Evolutionary conservation across 2,888 invertebrate genomes (phyloP).

Genomic region (Alitta virens): DNA sequence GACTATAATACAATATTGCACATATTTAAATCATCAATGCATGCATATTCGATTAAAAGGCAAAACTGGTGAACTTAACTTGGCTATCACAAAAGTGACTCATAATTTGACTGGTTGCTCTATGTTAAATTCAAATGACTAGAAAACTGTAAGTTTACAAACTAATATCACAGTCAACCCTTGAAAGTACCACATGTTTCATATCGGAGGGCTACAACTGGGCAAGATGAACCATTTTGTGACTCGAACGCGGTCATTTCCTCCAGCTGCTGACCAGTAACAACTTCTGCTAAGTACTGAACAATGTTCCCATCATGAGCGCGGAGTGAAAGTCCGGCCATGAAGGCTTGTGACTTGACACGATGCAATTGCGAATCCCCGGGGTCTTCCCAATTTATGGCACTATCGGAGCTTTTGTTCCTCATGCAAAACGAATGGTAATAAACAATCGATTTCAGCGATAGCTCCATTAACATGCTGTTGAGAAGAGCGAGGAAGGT

Average conservation of each 20-base stretch:
- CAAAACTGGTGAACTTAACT: too few species aligned
- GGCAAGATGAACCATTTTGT: not conserved
- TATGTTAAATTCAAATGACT: too few species aligned
- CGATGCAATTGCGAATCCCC: too few species aligned
- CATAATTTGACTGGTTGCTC: too few species aligned
- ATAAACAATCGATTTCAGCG: constrained; percentile 46
- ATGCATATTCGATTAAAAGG: too few species aligned
- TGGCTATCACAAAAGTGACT: too few species aligned
- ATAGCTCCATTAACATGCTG: constrained; percentile 46
- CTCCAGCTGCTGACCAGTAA: constrained; percentile 12
- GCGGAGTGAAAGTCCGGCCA: not conserved
- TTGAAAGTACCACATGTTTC: not conserved
- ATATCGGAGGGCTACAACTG: not conserved
- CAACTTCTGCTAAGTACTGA: constrained; percentile 14
- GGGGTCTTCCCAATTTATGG: not conserved
- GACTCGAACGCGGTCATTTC: constrained; percentile 1
- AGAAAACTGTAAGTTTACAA: too few species aligned
- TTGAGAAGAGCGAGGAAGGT: constrained; percentile 39
- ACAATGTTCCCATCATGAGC: not conserved
- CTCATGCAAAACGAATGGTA: constrained; percentile 43
- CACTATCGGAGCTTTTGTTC: not conserved
- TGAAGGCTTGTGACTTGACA: too few species aligned
- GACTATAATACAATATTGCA: too few species aligned
- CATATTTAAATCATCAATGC: too few species aligned
- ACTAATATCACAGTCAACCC: too few species aligned